Percentiles rank a stretch among this genome's conserved stretches.
These are phyloP conservation scores for Bombus waltoni DNA, from an alignment of 1,140 invertebrate species.

Conservation along the genomic window DNA sequence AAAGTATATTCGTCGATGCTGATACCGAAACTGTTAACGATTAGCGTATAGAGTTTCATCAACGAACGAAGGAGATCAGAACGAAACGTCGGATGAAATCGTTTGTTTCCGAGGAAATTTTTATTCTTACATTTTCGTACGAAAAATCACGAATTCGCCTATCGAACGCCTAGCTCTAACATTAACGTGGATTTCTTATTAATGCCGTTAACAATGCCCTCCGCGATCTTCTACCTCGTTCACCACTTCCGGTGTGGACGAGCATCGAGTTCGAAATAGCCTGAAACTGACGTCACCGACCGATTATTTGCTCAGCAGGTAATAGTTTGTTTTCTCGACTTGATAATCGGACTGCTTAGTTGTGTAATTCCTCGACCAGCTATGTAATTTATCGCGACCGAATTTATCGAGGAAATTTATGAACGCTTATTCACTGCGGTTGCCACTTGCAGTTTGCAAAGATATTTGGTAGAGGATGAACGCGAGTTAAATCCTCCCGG, in stretches of 20 bases:
- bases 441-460: not conserved
- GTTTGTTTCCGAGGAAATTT: too few relatives aligned
- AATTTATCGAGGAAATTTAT: not conserved
- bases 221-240: conserved; percentile 1
- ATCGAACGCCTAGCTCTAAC: not conserved
- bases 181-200: not conserved
- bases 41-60: too few relatives aligned
- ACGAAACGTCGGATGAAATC: too few relatives aligned
- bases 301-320: conserved; percentile 8
- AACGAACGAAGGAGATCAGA: too few relatives aligned
- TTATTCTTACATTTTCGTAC: too few relatives aligned
- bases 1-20: not conserved
- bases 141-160: not conserved
- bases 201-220: not conserved
- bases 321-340: conserved; percentile 11
- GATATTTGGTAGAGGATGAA: not conserved
- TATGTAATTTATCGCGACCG: not conserved
- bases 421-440: not conserved
- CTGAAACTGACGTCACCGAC: not conserved
- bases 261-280: not conserved
- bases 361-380: not conserved
- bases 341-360: not conserved
- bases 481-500: not conserved
- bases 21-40: too few relatives aligned
- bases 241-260: not conserved